Evolutionary conservation across 2,888 invertebrate species (phyloP), one percentile per base, ranked within the genome.

Genomic region (Heliconius sara): DNA sequence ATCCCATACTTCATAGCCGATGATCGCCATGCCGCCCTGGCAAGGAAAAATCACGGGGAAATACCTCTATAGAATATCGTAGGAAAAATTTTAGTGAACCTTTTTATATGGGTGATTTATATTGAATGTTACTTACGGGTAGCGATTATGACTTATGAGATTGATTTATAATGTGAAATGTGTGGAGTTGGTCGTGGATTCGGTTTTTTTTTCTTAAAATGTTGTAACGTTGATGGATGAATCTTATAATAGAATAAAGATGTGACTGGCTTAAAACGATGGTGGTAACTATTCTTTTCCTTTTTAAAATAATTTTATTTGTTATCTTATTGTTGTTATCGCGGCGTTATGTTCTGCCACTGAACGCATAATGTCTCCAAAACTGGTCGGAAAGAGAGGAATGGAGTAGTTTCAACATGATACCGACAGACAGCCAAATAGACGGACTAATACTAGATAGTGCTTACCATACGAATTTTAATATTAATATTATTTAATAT

Each of bases 21-120:
- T 80, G 83, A 85, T 85, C 83, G 83, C 79, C 81, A 80, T 83
- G 75, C 80, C 82, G 82, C 81, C 81, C 81, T 78, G 80, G 76
- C 72, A 76, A 77, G 72, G 83, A 83, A 83, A 84, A 83, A 84
- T 85, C 80, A 80, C 81, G 65, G 80, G 83, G 83, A 82, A 84
- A 84, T 82, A 79, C 82, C 60, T 81, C 78, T 71, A 79, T 81
- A 81, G 81, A 71, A 81, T 83, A 81, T 76, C 79, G 78, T 80
- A 78, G 82, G 76, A n/a, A 75, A 47, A 74, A 77, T 79, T 80
- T 80, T 80, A 22, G 52, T 80, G 63, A 65, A 63, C 76, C 71
- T 67, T 80, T 79, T 81, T 75, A 77, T 77, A 68, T 76, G 77
- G 76, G 57, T 79, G 79, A 83, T 73, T 65, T 82, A 81, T 80